phyloP scores from a whole-genome alignment of 2,888 invertebrate species.

The Leptothorax acervorum region DNA sequence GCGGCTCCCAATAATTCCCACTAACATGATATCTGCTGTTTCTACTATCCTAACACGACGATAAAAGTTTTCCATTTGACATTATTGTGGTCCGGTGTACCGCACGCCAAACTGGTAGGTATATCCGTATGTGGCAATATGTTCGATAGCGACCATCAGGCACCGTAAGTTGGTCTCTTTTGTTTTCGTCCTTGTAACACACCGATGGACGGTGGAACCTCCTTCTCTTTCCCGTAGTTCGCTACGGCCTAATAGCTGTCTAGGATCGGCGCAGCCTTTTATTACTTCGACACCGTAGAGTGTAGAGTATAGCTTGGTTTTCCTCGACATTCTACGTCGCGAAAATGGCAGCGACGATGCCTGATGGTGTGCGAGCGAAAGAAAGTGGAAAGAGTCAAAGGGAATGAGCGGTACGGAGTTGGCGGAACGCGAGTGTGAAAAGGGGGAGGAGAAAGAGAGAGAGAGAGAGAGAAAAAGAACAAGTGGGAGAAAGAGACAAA shows the following conservation, averaged over 20 bases:
- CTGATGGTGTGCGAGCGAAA: slow-evolving; percentile 36
- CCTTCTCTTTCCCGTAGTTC: slow-evolving; percentile 18
- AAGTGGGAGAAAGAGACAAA: slow-evolving; percentile 31
- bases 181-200: slow-evolving; percentile 47
- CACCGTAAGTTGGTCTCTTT: slow-evolving; percentile 30
- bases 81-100: slow-evolving; percentile 39
- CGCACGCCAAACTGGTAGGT: slow-evolving; percentile 21
- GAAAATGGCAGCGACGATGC: slow-evolving; percentile 44
- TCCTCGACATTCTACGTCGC: slow-evolving; percentile 24
- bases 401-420: slow-evolving; percentile 40
- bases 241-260: slow-evolving; percentile 61
- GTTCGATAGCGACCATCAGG: slow-evolving; percentile 39
- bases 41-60: slow-evolving; percentile 23
- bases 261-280: slow-evolving; percentile 75
- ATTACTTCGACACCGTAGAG: slow-evolving; percentile 78
- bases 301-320: slow-evolving; percentile 39
- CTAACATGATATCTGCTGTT: slow-evolving; percentile 10
- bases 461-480: no score
- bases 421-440: slow-evolving; percentile 29
- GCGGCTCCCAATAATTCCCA: slow-evolving; percentile 26
- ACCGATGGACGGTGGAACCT: neutral
- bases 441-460: neutral
- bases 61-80: slow-evolving; percentile 49
- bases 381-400: slow-evolving; percentile 40
- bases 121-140: slow-evolving; percentile 51